Percentiles rank a stretch among this genome's conserved stretches.
These are phyloP conservation scores for Julus scandinavius DNA, from an alignment of 2,888 invertebrate genomes.

Conservation along the genomic window DNA sequence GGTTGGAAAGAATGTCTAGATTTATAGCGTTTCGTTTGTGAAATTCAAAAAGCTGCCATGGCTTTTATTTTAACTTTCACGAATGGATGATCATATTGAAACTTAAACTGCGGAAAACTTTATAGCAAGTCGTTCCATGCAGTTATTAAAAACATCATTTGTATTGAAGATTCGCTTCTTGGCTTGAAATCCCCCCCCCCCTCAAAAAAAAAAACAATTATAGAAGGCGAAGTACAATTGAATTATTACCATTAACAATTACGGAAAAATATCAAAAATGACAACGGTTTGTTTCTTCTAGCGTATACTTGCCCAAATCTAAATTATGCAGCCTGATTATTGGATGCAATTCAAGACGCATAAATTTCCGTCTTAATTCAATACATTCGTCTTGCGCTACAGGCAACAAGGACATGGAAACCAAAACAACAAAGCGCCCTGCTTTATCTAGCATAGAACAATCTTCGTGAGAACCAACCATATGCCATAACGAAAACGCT, in stretches of 20 bases:
- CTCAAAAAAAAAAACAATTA: too few relatives aligned
- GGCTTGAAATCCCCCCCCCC: too few relatives aligned
- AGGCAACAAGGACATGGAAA: conserved; percentile 40
- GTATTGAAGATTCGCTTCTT: neutral
- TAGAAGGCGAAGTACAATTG: neutral
- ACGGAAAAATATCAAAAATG: neutral
- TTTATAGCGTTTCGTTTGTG: neutral
- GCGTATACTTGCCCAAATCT: neutral
- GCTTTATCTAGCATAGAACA: conserved; percentile 22
- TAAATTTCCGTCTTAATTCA: conserved; percentile 35
- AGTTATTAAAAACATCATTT: neutral
- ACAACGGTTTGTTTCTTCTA: neutral
- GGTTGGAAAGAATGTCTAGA: conserved; percentile 7
- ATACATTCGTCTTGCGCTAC: neutral
- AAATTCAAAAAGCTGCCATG: neutral
- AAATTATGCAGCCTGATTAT: neutral
- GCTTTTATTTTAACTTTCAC: neutral
- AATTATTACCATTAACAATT: neutral
- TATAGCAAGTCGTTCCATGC: neutral
- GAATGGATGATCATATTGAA: conserved; percentile 16
- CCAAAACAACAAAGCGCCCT: conserved; percentile 30
- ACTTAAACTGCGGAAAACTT: neutral
- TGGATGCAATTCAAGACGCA: conserved; percentile 1
- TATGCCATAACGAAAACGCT: conserved; percentile 46
- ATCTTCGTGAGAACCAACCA: conserved; percentile 31